phyloP scores from a whole-genome alignment of 2,888 invertebrate species.

The Drosophila cognata region DNA sequence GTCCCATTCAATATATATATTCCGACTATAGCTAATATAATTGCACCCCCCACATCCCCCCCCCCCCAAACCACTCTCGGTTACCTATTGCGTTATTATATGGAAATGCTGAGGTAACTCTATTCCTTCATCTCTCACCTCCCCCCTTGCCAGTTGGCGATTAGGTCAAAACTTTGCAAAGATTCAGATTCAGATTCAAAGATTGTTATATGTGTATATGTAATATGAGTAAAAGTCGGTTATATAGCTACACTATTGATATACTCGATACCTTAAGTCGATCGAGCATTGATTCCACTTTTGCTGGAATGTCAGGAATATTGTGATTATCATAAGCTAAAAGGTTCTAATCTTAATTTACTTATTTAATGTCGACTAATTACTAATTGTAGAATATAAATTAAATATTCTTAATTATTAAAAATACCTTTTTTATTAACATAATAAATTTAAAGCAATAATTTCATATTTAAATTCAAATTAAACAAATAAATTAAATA shows the following conservation, averaged over 20 bases:
- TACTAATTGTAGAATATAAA: not conserved
- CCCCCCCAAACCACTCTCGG: not conserved
- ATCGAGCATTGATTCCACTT: not conserved
- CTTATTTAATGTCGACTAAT: not conserved
- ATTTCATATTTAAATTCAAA: not conserved
- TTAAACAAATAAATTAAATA: not conserved
- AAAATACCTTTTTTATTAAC: not conserved
- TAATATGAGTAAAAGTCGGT: not conserved
- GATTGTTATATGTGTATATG: not conserved
- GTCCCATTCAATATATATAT: conserved; percentile 60
- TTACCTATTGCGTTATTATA: conserved; percentile 31
- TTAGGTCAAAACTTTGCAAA: conserved; percentile 3
- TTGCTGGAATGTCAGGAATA: not conserved
- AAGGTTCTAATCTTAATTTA: fast-evolving
- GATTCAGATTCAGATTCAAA: not conserved
- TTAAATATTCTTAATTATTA: not conserved
- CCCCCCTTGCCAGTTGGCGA: not conserved
- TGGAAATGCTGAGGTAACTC: conserved; percentile 21
- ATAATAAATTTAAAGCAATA: not conserved
- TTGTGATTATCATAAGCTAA: not conserved
- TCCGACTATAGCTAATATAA: conserved; percentile 65
- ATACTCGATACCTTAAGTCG: not conserved
- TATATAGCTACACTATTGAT: not conserved
- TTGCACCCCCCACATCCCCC: not conserved
- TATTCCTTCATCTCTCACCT: not conserved